These are phyloP conservation scores for Autographa gamma DNA, from an alignment of 2,888 invertebrate species.

Conservation along the genomic window DNA sequence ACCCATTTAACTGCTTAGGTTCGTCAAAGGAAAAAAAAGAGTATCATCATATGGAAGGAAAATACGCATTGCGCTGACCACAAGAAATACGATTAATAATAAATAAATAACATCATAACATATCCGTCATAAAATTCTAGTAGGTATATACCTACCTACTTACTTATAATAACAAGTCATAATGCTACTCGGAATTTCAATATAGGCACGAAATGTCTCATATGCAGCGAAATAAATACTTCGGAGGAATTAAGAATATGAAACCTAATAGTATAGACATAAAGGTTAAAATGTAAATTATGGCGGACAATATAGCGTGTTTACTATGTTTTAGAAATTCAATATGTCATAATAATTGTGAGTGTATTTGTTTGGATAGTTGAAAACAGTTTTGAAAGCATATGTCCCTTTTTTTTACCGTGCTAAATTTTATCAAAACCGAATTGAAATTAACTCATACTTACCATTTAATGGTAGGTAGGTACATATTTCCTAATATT, in stretches of 20 bases:
- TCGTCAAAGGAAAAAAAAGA: too few species aligned
- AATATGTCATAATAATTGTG: slow-evolving; percentile 47
- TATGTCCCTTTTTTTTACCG: not conserved
- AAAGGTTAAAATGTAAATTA: slow-evolving; percentile 14
- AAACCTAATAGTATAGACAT: slow-evolving; percentile 6
- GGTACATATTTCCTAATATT: not conserved
- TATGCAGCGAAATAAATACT: slow-evolving; percentile 51
- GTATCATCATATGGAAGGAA: not conserved
- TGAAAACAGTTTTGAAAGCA: slow-evolving; percentile 1
- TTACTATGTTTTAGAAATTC: slow-evolving; percentile 43
- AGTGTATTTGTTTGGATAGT: slow-evolving; percentile 10
- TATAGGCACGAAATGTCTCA: slow-evolving; percentile 62
- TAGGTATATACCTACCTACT: slow-evolving; percentile 17
- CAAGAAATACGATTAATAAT: not conserved
- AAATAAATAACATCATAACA: not conserved
- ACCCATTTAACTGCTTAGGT: too few species aligned
- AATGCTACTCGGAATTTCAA: slow-evolving; percentile 65
- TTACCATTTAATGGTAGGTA: not conserved
- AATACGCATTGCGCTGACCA: not conserved
- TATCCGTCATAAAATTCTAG: slow-evolving; percentile 8
- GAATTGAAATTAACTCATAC: not conserved
- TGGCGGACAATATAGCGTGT: slow-evolving; percentile 46
- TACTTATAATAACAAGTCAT: slow-evolving; percentile 5
- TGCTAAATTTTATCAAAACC: not conserved
- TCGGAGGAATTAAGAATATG: not conserved